Evolutionary conservation across 2,113 vertebrate species (phyloP), one percentile per base, ranked within the genome.

Genomic region (Semicossyphus pulcher): DNA sequence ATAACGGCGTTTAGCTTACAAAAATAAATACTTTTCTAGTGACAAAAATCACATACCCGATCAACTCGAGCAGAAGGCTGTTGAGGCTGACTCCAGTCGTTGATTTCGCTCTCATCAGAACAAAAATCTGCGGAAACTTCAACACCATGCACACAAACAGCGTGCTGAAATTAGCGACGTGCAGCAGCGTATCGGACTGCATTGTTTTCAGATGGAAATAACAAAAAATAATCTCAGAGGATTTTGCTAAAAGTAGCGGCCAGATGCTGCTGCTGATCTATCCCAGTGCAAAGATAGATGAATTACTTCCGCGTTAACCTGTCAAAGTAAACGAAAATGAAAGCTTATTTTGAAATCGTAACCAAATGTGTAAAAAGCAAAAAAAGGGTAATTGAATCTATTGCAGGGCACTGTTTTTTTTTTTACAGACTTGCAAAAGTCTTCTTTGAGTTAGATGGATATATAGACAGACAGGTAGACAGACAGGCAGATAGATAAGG

Each of bases 101-200:
- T 2, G 95, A 90, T 21, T 93, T 81, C 7, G 96, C 94, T n/a
- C 63, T 60, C 80, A 96, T 85, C 72, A 98, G 87, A 0, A 94
- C 91, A 32, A 91, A 88, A 34, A 97, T 94, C 89, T 99, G 97
- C 53, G 97, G 97, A 76, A 98, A 91, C 81, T 98, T 98, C 1
- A 99, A 91, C 86, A 95, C 94, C 63, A 94, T 89, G 88, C 96
- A 96, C 74, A 92, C 90, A 1, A 88, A 81, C 72, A 98, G 88
- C 0, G 96, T 96, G 92, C 95, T 97, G 86, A 96, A 94, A 78
- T 96, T 95, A 7, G 95, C 95, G 0, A 91, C 32, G 34, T 94
- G 87, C n/a, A 95, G 5, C 21, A 92, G 9, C 21, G 31, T 25
- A 5, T 92, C 89, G 1, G 70, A 32, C 47, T 89, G 8, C 93